These are phyloP conservation scores for Nothobranchius kuhntae DNA, from an alignment of 2,113 vertebrate genomes.

Conservation along the genomic window DNA sequence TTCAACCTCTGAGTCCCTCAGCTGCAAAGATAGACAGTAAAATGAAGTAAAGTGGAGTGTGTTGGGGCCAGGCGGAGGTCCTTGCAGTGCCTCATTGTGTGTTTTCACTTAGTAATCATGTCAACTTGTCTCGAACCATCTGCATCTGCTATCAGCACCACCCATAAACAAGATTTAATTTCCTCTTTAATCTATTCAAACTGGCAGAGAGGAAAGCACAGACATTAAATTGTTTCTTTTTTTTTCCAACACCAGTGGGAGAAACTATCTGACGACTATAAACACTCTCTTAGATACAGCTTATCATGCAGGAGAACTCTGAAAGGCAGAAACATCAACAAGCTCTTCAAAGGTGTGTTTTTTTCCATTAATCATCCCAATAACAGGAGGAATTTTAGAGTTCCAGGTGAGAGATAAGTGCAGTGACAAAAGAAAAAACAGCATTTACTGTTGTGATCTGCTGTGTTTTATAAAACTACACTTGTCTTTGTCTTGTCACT, in stretches of 20 bases:
- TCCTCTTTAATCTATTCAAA: constrained; percentile 45
- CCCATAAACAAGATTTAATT: constrained; percentile 66
- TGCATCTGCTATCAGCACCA: constrained; percentile 38
- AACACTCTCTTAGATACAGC: background rate
- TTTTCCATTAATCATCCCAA: background rate
- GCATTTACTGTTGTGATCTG: background rate
- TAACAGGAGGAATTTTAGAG: background rate
- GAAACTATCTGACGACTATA: background rate
- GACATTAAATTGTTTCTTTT: constrained; percentile 8
- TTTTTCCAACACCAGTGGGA: background rate
- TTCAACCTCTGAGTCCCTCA: constrained; percentile 53
- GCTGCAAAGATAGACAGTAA: constrained; percentile 53
- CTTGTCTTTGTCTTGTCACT: background rate
- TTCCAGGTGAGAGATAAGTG: background rate
- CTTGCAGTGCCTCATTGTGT: constrained; percentile 56
- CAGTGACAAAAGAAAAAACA: background rate
- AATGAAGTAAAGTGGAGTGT: constrained; percentile 8
- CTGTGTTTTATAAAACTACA: background rate
- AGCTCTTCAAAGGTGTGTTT: background rate
- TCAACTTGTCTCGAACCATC: constrained; percentile 65
- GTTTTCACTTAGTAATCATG: constrained; percentile 78
- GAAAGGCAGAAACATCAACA: background rate
- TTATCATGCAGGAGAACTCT: background rate
- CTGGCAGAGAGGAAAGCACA: constrained; percentile 13
- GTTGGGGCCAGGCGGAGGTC: background rate